Base-by-base conservation (phyloP, 2,797 vertebrate genomes). In the Falco naumanni region DNA sequence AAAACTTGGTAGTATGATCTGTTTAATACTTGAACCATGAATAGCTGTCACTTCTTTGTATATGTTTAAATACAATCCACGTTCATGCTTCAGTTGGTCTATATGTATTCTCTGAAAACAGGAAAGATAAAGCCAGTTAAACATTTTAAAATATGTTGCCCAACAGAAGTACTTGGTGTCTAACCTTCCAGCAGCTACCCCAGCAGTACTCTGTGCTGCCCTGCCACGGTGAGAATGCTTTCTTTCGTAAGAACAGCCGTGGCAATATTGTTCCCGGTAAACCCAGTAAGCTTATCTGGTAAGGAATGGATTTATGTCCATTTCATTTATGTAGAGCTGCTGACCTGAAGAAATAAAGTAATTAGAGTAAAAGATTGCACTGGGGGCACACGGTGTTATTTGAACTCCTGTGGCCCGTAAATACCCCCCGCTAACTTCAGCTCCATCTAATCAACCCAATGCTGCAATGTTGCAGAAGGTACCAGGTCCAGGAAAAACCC, bases 51-150 rank as follows among this genome's bases (percentile, higher is more conserved):
- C 81, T 97, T 98, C 98, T 98, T 97, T 97, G 94, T 98, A 97
- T 98, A 97, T 97, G 97, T 98, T 98, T 98, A 98, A 98, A 98
- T 98, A 98, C 97, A 98, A 98, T 98, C 98, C 98, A 98, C 74
- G 93, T 97, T 98, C 98, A 98, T 98, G 98, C 98, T 98, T 98
- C 98, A 97, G 95, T 98, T 98, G 97, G 94, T 98, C 97, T 98
- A 98, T 94, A 97, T 95, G 97, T 97, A 97, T 96, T 97, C 96
- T 98, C 98, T 98, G 97, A 81, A 98, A 98, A 95, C 15, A 86
- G 11, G 68, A 97, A 97, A 97, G 95, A 91, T 61, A 95, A 95
- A 96, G 16, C 57, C 63, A 91, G 85, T 96, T 89, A 96, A 93
- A 79, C 86, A 61, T 24, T 80, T 78, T 33, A 5, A 47, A 92